These are phyloP conservation scores for Arion vulgaris DNA, from an alignment of 1,140 invertebrate species.

Conservation along the genomic window DNA sequence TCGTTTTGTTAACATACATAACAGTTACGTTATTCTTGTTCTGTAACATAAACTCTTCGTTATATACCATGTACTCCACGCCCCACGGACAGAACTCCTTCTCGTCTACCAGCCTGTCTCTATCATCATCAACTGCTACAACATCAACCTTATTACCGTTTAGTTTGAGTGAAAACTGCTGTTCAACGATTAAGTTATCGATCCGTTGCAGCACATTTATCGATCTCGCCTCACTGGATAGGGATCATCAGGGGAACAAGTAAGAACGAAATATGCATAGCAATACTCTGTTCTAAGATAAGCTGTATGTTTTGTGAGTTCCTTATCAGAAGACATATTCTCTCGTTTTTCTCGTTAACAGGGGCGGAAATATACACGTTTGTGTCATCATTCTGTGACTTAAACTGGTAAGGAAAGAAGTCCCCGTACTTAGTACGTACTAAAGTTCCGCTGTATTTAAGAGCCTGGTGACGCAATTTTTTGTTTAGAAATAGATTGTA, in stretches of 20 bases:
- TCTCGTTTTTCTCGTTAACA: not conserved
- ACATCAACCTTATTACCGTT: constrained; percentile 56
- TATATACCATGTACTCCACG: constrained; percentile 15
- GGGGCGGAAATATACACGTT: constrained; percentile 5
- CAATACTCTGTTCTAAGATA: not conserved
- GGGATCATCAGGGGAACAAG: constrained; percentile 46
- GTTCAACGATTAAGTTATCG: constrained; percentile 45
- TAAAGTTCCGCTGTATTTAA: not conserved
- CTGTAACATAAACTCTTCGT: constrained; percentile 19
- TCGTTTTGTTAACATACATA: constrained; percentile 57
- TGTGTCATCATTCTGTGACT: not conserved
- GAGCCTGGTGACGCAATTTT: not conserved
- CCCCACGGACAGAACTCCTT: constrained; percentile 27
- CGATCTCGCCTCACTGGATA: constrained; percentile 35
- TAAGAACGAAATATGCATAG: constrained; percentile 47
- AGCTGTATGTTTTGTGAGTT: not conserved
- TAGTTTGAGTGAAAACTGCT: constrained; percentile 54
- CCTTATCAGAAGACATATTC: not conserved
- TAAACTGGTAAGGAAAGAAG: not conserved
- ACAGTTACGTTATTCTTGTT: not conserved
- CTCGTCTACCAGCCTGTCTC: constrained; percentile 27
- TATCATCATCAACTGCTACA: constrained; percentile 22
- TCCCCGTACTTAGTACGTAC: not conserved
- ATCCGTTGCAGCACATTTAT: constrained; percentile 47
- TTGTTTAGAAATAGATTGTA: not conserved